phyloP scores from a whole-genome alignment of 1,140 invertebrate species.

The Limonius californicus region DNA sequence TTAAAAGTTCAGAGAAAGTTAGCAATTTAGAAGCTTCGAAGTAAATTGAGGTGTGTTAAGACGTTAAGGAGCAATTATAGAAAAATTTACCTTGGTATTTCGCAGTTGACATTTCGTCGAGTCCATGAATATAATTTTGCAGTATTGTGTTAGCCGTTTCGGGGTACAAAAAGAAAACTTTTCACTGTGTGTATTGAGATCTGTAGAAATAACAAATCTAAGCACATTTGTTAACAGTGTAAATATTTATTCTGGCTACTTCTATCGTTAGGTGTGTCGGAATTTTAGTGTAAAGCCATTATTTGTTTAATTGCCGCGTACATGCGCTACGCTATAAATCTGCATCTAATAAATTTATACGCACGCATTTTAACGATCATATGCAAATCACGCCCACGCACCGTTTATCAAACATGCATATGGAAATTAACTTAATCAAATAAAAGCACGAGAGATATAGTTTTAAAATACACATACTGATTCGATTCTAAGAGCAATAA shows the following conservation, averaged over 20 bases:
- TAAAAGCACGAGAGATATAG: conserved; percentile 30
- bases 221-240: background rate
- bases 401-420: conserved; percentile 17
- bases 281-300: background rate
- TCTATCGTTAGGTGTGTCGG: conserved; percentile 6
- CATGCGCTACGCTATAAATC: conserved; percentile 3
- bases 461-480: conserved; percentile 36
- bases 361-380: conserved; percentile 19
- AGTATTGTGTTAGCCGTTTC: conserved; percentile 10
- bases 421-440: conserved; percentile 33
- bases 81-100: conserved; percentile 5
- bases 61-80: too few species aligned
- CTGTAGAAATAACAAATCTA: conserved; percentile 15
- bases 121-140: conserved; percentile 19
- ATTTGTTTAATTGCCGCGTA: background rate
- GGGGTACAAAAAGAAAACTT: conserved; percentile 6
- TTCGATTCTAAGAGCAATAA: conserved; percentile 42
- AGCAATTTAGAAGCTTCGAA: background rate
- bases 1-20: background rate
- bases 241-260: conserved; percentile 12
- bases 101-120: conserved; percentile 18
- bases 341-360: conserved; percentile 2
- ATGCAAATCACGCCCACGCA: conserved; percentile 25
- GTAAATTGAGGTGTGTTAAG: conserved; percentile 2
- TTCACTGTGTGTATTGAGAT: conserved; percentile 1